phyloP scores from a whole-genome alignment of 2,113 vertebrate genomes.

The Caranx ignobilis region DNA sequence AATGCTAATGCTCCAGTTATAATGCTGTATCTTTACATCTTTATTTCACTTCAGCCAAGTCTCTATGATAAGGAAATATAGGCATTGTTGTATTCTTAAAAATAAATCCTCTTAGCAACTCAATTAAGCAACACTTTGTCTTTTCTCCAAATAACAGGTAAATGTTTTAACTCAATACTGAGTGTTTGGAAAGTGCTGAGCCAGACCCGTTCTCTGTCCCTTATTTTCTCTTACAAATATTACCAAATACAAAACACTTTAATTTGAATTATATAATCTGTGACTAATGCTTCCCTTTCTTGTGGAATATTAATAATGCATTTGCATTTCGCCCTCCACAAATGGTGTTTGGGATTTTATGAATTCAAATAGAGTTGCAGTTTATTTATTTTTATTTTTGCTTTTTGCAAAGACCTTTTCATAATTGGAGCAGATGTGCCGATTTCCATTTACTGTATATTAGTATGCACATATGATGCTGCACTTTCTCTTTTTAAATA shows the following conservation, averaged over 20 bases:
- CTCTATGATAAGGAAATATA: background rate
- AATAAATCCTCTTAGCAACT: constrained; percentile 9
- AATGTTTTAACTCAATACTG: constrained; percentile 10
- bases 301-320: constrained; percentile 77
- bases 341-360: constrained; percentile 77
- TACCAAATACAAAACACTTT: constrained; percentile 75
- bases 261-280: constrained; percentile 78
- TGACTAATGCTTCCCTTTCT: constrained; percentile 78
- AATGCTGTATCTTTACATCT: background rate
- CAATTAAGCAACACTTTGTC: constrained; percentile 22
- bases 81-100: constrained; percentile 14
- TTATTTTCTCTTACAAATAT: constrained; percentile 69
- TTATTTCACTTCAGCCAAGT: background rate
- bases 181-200: constrained; percentile 58
- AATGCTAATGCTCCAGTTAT: background rate
- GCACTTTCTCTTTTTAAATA: constrained; percentile 72
- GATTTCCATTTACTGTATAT: constrained; percentile 67
- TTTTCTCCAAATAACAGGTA: constrained; percentile 13
- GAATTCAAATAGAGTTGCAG: constrained; percentile 71
- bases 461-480: constrained; percentile 75
- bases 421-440: constrained; percentile 71
- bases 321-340: constrained; percentile 77
- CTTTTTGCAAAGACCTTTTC: constrained; percentile 66
- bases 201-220: constrained; percentile 36
- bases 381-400: constrained; percentile 45